Conservation (phyloP, 37 sponge, comb jelly and placozoan species). For the Chondrosia reniformis region DNA sequence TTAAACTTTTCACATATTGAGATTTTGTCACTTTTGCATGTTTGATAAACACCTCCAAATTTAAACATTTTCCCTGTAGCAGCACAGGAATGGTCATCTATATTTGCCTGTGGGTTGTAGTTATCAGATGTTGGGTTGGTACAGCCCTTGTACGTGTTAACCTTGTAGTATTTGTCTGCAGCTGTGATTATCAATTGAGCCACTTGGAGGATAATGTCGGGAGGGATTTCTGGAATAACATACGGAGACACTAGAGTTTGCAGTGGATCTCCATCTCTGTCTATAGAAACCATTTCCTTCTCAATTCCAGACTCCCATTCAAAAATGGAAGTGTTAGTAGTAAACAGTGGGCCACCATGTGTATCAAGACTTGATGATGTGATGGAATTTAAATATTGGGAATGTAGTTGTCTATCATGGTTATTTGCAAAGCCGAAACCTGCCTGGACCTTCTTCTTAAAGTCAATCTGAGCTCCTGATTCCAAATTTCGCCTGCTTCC, state of each 20-base stretch:
- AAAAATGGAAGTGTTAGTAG: constrained; percentile 46
- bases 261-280: constrained; percentile 66
- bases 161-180: constrained; percentile 54
- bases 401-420: not conserved
- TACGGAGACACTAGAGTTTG: constrained; percentile 45
- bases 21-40: constrained; percentile 42
- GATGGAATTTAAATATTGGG: not conserved
- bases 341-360: constrained; percentile 64
- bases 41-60: constrained; percentile 78
- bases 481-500: not conserved
- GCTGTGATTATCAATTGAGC: constrained; percentile 39
- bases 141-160: constrained; percentile 66
- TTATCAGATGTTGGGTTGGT: constrained; percentile 50
- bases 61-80: constrained; percentile 31
- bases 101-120: constrained; percentile 65
- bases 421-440: not conserved
- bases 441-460: constrained; percentile 32
- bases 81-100: constrained; percentile 46
- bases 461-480: constrained; percentile 57
- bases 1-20: not conserved
- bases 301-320: constrained; percentile 75
- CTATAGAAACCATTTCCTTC: constrained; percentile 68
- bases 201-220: constrained; percentile 31
- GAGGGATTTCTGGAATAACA: constrained; percentile 58
- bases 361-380: constrained; percentile 16